Conservation (phyloP, 2,113 vertebrate species). For the Pelvicachromis taeniatus region DNA sequence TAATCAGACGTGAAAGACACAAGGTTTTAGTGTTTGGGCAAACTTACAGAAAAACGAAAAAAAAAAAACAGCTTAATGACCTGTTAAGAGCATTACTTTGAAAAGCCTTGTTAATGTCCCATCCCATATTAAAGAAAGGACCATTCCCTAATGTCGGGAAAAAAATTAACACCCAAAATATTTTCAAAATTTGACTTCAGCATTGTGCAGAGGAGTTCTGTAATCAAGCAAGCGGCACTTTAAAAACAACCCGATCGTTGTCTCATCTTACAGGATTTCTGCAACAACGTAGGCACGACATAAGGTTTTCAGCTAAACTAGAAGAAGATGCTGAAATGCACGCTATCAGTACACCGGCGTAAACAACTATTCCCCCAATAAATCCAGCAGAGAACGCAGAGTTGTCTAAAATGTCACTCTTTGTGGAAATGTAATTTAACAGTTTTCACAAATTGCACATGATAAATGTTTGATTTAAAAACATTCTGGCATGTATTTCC, state of each 20-base stretch:
- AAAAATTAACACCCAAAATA: conserved; percentile 70
- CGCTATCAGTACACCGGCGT: background rate
- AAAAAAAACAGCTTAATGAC: conserved; percentile 77
- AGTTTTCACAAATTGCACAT: conserved; percentile 36
- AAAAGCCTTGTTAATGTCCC: conserved; percentile 72
- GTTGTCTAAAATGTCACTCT: background rate
- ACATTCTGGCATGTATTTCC: conserved; percentile 32
- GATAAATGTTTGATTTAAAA: conserved; percentile 41
- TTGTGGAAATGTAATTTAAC: conserved; percentile 15
- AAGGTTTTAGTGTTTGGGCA: conserved; percentile 87
- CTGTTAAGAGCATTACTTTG: conserved; percentile 81
- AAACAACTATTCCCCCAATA: background rate
- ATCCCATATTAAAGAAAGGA: conserved; percentile 63
- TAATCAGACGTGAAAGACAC: conserved; percentile 93
- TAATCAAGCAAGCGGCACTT: background rate
- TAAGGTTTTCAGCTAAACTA: background rate
- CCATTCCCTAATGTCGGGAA: conserved; percentile 49
- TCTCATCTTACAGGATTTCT: background rate
- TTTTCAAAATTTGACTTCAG: conserved; percentile 60
- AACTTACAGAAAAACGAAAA: conserved; percentile 78
- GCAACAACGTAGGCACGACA: background rate
- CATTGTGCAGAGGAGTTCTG: background rate
- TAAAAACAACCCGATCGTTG: background rate
- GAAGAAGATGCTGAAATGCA: background rate
- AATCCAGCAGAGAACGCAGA: background rate